phyloP scores from a whole-genome alignment of 2,888 invertebrate species.

The Periphyllus acericola region DNA sequence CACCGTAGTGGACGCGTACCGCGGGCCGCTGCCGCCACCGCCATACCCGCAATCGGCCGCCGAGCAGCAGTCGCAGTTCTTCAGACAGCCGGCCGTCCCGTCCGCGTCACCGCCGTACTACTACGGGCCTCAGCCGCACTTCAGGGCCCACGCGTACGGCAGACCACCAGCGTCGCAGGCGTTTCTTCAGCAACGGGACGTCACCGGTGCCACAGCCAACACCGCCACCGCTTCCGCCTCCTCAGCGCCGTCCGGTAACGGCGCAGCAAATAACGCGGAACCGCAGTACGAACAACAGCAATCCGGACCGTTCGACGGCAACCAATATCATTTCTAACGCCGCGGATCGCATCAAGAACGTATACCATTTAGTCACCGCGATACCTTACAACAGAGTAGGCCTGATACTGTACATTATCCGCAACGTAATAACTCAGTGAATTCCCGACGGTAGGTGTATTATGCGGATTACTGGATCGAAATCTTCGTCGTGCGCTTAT shows the following conservation, averaged over 20 bases:
- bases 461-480: too few species aligned
- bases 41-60: constrained; percentile 14
- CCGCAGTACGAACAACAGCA: constrained; percentile 42
- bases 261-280: constrained; percentile 1
- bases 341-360: constrained; percentile 9
- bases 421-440: not conserved
- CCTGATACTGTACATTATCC: not conserved
- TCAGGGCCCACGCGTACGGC: constrained; percentile 46
- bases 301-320: constrained; percentile 40
- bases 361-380: not conserved
- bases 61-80: not conserved
- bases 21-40: constrained; percentile 7
- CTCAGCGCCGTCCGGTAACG: not conserved
- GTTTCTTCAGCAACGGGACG: constrained; percentile 51
- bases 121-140: not conserved
- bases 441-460: too few species aligned
- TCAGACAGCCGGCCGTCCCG: constrained; percentile 23
- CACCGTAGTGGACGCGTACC: constrained; percentile 45
- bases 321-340: constrained; percentile 45
- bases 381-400: not conserved
- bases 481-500: too few species aligned
- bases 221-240: not conserved
- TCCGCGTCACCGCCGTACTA: not conserved
- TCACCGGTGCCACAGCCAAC: not conserved
- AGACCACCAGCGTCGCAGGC: not conserved